These are phyloP conservation scores for Tachina grossa DNA, from an alignment of 2,888 invertebrate species.

Conservation along the genomic window DNA sequence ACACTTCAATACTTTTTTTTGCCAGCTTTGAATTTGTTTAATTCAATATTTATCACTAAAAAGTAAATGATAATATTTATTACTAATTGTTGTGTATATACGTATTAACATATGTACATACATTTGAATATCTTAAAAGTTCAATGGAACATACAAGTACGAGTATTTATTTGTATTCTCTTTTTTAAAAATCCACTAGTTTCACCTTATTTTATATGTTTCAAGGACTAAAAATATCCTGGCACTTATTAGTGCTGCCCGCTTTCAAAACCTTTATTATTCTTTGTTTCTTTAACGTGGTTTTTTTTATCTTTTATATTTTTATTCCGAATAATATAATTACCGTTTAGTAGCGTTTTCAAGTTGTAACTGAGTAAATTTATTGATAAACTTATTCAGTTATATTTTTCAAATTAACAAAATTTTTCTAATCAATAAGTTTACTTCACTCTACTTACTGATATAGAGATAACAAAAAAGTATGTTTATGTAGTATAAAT, in stretches of 20 bases:
- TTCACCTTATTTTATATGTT: too few relatives aligned
- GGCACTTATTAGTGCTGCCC: neutral
- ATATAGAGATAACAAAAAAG: constrained; percentile 23
- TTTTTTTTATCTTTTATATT: neutral
- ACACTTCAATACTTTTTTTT: too few relatives aligned
- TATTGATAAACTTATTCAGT: constrained; percentile 12
- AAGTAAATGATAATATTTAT: neutral
- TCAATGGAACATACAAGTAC: neutral
- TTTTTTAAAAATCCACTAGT: neutral
- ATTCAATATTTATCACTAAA: too few relatives aligned
- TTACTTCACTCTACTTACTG: neutral
- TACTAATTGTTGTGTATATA: neutral
- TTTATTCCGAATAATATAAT: neutral
- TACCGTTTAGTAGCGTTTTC: constrained; percentile 1
- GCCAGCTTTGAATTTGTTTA: too few relatives aligned
- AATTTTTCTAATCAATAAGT: constrained; percentile 34
- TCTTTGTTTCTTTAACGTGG: neutral
- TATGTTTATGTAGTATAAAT: neutral
- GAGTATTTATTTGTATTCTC: neutral
- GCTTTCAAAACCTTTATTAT: neutral
- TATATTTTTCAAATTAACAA: constrained; percentile 42
- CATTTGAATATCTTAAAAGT: neutral
- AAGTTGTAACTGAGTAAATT: constrained; percentile 39
- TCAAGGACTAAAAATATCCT: neutral
- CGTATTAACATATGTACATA: neutral